Evolutionary conservation across 2,113 vertebrate genomes (phyloP), one percentile per base, ranked within the genome.

Genomic region (Embiotoca jacksoni): DNA sequence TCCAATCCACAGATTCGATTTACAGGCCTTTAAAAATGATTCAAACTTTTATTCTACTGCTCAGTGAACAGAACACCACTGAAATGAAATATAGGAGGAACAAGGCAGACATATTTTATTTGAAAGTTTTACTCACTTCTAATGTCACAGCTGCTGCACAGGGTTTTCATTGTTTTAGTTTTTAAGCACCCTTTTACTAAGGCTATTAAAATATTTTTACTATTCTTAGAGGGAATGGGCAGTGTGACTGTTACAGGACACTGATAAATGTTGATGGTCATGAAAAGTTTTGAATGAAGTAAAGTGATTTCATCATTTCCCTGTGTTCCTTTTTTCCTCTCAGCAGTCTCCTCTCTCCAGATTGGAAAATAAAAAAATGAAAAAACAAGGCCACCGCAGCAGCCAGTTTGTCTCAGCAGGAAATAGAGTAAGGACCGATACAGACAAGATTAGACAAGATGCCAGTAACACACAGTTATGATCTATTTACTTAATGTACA

Each of bases 1-100:
- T 88, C 82, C 87, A 88, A 91, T 86, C 90, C 82, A 84, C 85
- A 87, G 88, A 90, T 94, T 92, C 79, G 67, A 92, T 91, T 93
- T 92, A 89, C 76, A 70, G 83, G 81, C 83, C 78, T 90, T 89
- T 91, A 88, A 88, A 92, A 92, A 83, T 82, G 83, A 83, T 82
- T 88, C 85, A 81, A 91, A 91, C 87, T 92, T 91, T 88, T 87
- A 93, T 85, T 86, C 83, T 81, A 55, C 76, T 82, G 82, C 81
- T 88, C 85, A 72, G 55, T 72, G 88, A 89, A 76, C 82, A 84
- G 75, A 86, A 66, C 66, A n/a, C 47, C 56, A 8, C 36, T 8
- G 68, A 85, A 87, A 88, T 90, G 83, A 93, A 89, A 91, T 88
- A 89, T 84, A 72, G 79, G 67, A 75, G 37, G 80, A 88, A 83